Conservation (phyloP, 2,888 invertebrate species). For the Polydrusus pterygomalis region DNA sequence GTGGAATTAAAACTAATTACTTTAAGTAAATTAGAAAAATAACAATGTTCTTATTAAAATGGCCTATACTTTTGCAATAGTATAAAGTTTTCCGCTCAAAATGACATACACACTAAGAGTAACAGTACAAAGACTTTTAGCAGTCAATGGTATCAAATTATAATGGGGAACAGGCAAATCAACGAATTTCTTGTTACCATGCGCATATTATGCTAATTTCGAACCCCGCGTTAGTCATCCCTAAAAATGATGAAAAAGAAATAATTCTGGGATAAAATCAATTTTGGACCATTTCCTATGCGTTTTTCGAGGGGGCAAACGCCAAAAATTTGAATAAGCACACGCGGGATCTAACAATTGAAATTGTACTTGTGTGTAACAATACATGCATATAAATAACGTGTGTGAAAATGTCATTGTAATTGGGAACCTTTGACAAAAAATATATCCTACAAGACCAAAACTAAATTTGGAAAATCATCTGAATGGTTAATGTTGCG, state of each 20-base stretch:
- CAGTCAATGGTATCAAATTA: slow-evolving; percentile 44
- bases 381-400: slow-evolving; percentile 68
- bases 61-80: neutral
- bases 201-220: slow-evolving; percentile 60
- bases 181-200: slow-evolving; percentile 49
- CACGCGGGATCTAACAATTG: slow-evolving; percentile 66
- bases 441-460: slow-evolving; percentile 47
- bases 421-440: slow-evolving; percentile 62
- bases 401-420: slow-evolving; percentile 63
- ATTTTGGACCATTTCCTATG: slow-evolving; percentile 61
- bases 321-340: slow-evolving; percentile 68
- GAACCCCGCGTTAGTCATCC: slow-evolving; percentile 52
- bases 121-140: slow-evolving; percentile 28
- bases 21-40: too few species aligned
- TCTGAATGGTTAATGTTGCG: slow-evolving; percentile 43
- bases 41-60: too few species aligned
- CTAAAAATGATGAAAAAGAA: slow-evolving; percentile 59
- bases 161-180: slow-evolving; percentile 31
- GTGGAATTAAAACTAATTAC: too few species aligned
- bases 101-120: slow-evolving; percentile 16
- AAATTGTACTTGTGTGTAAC: slow-evolving; percentile 67
- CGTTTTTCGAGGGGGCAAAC: slow-evolving; percentile 55
- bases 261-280: slow-evolving; percentile 61
- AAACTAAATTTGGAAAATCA: slow-evolving; percentile 51
- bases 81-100: neutral